These are phyloP conservation scores for Bombus waltoni DNA, from an alignment of 1,140 invertebrate genomes.

Conservation along the genomic window DNA sequence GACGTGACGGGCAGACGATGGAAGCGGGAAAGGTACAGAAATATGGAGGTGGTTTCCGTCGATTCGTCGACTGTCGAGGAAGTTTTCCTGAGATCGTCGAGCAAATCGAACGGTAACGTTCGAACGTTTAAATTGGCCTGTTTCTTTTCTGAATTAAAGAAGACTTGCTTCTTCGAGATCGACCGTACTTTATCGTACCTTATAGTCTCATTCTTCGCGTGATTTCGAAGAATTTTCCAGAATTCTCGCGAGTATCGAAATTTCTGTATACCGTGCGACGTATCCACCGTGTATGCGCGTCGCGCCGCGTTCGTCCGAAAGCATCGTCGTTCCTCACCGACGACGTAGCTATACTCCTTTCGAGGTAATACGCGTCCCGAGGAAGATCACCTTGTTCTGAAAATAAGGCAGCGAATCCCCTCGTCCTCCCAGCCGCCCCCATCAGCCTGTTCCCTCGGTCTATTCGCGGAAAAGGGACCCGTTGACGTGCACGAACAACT, in stretches of 20 bases:
- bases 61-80: conserved; percentile 10
- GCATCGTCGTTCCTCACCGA: neutral
- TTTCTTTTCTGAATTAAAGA: neutral
- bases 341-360: neutral
- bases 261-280: neutral
- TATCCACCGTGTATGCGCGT: neutral
- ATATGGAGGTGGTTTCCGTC: neutral
- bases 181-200: neutral
- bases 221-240: neutral
- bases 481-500: conserved; percentile 43
- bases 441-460: conserved; percentile 26
- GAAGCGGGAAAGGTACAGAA: neutral
- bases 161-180: neutral
- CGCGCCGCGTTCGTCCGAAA: neutral
- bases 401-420: conserved; percentile 24
- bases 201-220: too few relatives aligned
- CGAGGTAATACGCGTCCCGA: neutral
- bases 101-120: neutral
- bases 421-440: neutral
- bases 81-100: neutral
- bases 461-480: conserved; percentile 52
- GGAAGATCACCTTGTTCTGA: conserved; percentile 36
- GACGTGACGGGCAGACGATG: neutral
- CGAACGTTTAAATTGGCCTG: neutral
- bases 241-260: neutral